Evolutionary conservation across 2,888 invertebrate genomes (phyloP), one percentile per base, ranked within the genome.

Genomic region (Xanthorhoe designata): DNA sequence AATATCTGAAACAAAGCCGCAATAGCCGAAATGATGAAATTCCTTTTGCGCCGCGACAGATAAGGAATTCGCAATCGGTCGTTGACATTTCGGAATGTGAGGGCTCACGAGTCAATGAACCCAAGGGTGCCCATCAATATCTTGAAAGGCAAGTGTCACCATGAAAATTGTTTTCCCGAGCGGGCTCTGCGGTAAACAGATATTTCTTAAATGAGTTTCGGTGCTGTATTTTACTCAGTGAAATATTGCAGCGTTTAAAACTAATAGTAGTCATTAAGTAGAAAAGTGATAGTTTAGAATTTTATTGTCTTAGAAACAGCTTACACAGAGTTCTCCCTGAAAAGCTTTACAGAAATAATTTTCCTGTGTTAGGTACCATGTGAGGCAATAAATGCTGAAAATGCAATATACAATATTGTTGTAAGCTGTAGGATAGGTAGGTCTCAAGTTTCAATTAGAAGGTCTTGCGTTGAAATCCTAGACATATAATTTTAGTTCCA

Each of bases 51-150:
- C 47, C 59, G 47, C 51, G 54, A 32, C 47, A 56, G 61, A 68
- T 64, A 61, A 57, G 61, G 61, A 64, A 68, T 68, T 53, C 68
- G 38, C 61, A 54, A 61, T 64, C 64, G 68, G 61, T 64, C 61
- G 61, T 68, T 57, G 61, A 64, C 68, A 58, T 54, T 55, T 45
- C 24, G 53, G 63, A 62, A 55, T 59, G 66, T 60, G 45, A 35
- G 59, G 59, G 66, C 24, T 59, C 59, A 24, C 56, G 68, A 13
- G 61, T 61, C 62, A 62, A 52, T 49, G 62, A 62, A 55, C 68
- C 45, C 61, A 29, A 45, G 61, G 54, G 55, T n/a, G n/a, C 29
- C 61, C 56, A 68, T 65, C 64, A 42, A 65, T 65, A 58, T 52
- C 54, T 32, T 50, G 35, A 53, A 7, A 42, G 54, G 61, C 58